phyloP scores from a whole-genome alignment of 2,888 invertebrate species.

The Drosophila hawaiiensis region DNA sequence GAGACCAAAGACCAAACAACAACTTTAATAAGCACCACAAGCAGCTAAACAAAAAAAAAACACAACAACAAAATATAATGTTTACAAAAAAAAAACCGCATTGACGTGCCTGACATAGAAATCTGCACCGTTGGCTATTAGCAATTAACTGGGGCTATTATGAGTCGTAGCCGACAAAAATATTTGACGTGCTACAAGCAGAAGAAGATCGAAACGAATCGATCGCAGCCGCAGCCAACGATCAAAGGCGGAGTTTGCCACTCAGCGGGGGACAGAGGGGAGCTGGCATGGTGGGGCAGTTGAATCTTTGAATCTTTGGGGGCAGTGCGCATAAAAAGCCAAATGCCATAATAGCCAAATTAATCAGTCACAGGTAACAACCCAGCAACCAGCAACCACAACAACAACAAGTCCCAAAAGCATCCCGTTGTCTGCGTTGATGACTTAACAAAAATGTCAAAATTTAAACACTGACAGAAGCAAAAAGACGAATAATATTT shows the following conservation, averaged over 20 bases:
- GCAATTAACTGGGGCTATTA: conserved; percentile 81
- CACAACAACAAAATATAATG: conserved; percentile 1
- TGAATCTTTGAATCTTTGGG: conserved; percentile 33
- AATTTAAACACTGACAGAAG: conserved; percentile 32
- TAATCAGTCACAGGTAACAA: conserved; percentile 80
- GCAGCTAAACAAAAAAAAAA: conserved; percentile 15
- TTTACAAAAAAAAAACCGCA: conserved; percentile 21
- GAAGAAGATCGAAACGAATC: conserved; percentile 81
- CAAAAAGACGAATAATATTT: conserved; percentile 33
- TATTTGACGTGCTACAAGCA: conserved; percentile 80
- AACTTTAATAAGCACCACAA: conserved; percentile 63
- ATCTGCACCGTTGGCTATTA: conserved; percentile 81
- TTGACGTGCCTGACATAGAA: conserved; percentile 79
- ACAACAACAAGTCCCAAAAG: conserved; percentile 37
- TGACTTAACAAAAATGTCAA: conserved; percentile 81
- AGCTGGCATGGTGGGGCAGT: conserved; percentile 2
- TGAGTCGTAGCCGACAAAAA: conserved; percentile 62
- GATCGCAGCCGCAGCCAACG: conserved; percentile 60
- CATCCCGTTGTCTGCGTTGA: conserved; percentile 73
- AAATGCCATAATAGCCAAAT: conserved; percentile 81
- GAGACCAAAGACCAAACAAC: conserved; percentile 49
- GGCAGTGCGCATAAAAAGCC: conserved; percentile 78
- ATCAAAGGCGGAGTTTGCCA: conserved; percentile 50
- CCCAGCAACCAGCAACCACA: conserved; percentile 48
- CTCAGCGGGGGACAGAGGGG: conserved; percentile 1